A percentile compares a stretch with the other conserved stretches of the same genome.
Evolutionary conservation across 2,797 vertebrate species (phyloP).

Genomic region (Macropodus opercularis): DNA sequence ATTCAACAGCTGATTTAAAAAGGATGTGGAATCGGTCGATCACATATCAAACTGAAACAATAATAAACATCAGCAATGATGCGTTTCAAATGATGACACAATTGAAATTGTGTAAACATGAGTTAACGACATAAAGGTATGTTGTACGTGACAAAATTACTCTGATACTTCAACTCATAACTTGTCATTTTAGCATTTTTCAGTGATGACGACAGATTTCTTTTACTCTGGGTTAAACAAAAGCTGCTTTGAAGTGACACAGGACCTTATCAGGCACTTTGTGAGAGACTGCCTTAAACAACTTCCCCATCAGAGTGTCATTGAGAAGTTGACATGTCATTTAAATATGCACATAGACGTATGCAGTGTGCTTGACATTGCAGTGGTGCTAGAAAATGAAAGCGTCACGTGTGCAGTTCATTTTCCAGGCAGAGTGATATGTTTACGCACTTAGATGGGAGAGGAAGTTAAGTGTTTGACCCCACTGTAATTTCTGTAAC

Average conservation of each 20-base stretch:
- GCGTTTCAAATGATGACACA: no score
- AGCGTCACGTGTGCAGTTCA: conserved; percentile 8
- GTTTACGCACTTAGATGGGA: conserved; percentile 12
- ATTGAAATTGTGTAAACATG: no score
- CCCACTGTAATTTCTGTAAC: conserved; percentile 1
- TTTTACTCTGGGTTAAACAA: not conserved
- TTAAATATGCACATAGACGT: conserved; percentile 2
- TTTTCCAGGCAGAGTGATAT: conserved; percentile 7
- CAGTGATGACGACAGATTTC: not conserved
- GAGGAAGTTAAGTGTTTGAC: conserved; percentile 8
- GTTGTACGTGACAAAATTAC: not conserved
- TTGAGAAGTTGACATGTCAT: conserved; percentile 3
- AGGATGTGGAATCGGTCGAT: no score
- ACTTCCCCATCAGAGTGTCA: conserved; percentile 1
- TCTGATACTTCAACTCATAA: not conserved
- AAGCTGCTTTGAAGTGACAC: not conserved
- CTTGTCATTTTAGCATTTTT: not conserved
- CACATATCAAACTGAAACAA: no score
- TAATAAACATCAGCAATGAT: no score
- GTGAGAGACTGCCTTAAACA: not conserved
- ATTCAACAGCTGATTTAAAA: no score
- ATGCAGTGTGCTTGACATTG: not conserved
- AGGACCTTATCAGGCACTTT: not conserved
- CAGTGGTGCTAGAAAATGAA: not conserved
- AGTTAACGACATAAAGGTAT: not conserved